phyloP scores from a whole-genome alignment of 2,797 vertebrate genomes.

The Megalops cyprinoides region DNA sequence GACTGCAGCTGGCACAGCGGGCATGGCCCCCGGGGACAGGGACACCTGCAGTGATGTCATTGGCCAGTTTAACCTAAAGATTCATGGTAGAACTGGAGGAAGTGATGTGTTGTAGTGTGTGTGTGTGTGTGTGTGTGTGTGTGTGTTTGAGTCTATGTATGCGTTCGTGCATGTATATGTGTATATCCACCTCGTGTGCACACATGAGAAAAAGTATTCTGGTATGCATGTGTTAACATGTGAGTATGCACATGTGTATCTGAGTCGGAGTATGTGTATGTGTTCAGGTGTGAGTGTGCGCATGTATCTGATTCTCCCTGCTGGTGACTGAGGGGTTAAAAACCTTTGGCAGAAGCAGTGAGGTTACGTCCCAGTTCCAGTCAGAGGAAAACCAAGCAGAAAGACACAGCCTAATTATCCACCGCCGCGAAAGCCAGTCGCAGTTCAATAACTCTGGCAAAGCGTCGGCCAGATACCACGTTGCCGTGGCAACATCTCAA shows the following conservation, averaged over 20 bases:
- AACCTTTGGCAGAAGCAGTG: not conserved
- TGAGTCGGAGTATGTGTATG: too few species aligned
- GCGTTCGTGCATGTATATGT: too few species aligned
- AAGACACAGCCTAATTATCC: slow-evolving; percentile 12
- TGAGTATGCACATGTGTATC: not conserved
- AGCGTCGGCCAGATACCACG: not conserved
- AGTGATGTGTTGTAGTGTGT: not conserved
- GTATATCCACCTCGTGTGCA: too few species aligned
- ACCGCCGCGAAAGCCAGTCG: slow-evolving; percentile 7
- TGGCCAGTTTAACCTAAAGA: too few species aligned
- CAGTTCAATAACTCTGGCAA: slow-evolving; percentile 18
- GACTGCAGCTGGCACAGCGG: too few species aligned
- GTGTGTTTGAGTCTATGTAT: too few species aligned
- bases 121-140: not conserved
- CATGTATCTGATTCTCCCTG: not conserved
- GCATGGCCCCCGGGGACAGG: too few species aligned
- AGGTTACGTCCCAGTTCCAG: not conserved
- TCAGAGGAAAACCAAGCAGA: slow-evolving; percentile 2
- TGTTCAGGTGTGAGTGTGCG: too few species aligned
- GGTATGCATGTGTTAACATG: too few species aligned
- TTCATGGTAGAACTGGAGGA: too few species aligned
- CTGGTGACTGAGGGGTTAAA: not conserved
- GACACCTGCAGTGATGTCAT: too few species aligned
- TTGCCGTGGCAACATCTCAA: slow-evolving; percentile 18
- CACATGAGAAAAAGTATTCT: too few species aligned